phyloP scores from a whole-genome alignment of 2,888 invertebrate species.

The Archips crataeganus region DNA sequence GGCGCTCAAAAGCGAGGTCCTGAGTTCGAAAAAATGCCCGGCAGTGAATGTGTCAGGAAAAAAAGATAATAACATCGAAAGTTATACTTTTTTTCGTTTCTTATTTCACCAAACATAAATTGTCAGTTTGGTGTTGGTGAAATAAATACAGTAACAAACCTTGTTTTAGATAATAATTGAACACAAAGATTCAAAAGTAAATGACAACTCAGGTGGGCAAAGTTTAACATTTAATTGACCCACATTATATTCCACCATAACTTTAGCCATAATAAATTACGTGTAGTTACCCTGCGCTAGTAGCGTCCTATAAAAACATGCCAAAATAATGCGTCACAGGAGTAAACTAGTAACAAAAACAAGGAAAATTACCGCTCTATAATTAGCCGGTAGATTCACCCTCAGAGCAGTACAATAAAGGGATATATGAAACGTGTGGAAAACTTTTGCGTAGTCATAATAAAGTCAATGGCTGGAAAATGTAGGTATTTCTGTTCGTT shows the following conservation, averaged over 20 bases:
- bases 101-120: too few species aligned
- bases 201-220: not conserved
- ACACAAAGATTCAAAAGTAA: not conserved
- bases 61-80: too few species aligned
- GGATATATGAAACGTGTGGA: not conserved
- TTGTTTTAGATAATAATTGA: not conserved
- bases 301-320: conserved; percentile 20
- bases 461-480: not conserved
- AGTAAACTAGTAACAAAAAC: conserved; percentile 16
- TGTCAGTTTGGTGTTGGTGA: too few species aligned
- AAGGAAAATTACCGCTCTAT: not conserved
- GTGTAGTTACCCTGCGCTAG: not conserved
- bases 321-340: conserved; percentile 1
- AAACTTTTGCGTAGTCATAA: not conserved
- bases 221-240: not conserved
- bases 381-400: conserved; percentile 1
- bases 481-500: too few species aligned
- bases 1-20: too few species aligned
- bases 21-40: too few species aligned
- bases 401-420: not conserved
- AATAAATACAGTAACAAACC: too few species aligned
- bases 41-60: too few species aligned
- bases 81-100: too few species aligned
- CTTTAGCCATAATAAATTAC: conserved; percentile 6
- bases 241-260: not conserved